A percentile compares a stretch with the other conserved stretches of the same genome.
Conservation (phyloP, 2,888 invertebrate species). For the Drosophila heteroneura region DNA sequence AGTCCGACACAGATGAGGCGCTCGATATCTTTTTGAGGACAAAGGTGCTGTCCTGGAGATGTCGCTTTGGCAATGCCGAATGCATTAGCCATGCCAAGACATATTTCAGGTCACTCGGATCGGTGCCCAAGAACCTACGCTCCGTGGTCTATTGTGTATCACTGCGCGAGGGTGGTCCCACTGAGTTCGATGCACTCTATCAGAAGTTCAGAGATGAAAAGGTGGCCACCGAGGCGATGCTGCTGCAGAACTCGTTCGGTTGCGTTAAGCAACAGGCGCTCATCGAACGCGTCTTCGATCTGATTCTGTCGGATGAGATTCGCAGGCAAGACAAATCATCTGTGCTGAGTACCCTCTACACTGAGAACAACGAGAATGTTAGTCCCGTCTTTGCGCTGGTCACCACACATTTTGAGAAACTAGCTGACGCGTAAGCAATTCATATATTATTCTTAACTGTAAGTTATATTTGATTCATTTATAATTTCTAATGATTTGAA, state of each 20-base stretch:
- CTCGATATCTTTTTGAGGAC: slow-evolving; percentile 88
- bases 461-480: not conserved
- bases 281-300: slow-evolving; percentile 86
- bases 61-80: slow-evolving; percentile 87
- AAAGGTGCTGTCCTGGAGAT: slow-evolving; percentile 88
- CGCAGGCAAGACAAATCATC: slow-evolving; percentile 83
- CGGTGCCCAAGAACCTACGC: slow-evolving; percentile 88
- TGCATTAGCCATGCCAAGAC: slow-evolving; percentile 86
- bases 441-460: not conserved
- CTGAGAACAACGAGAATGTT: slow-evolving; percentile 87
- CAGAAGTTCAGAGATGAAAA: slow-evolving; percentile 87
- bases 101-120: slow-evolving; percentile 81
- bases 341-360: slow-evolving; percentile 85
- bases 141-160: slow-evolving; percentile 91
- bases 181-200: slow-evolving; percentile 89
- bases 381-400: slow-evolving; percentile 87
- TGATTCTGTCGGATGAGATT: slow-evolving; percentile 85
- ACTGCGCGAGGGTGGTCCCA: slow-evolving; percentile 88
- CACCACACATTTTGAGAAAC: slow-evolving; percentile 56
- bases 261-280: slow-evolving; percentile 88
- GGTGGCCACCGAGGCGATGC: slow-evolving; percentile 89
- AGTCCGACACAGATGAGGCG: slow-evolving; percentile 85
- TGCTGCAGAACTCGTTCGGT: slow-evolving; percentile 89
- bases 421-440: slow-evolving; percentile 79
- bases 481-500: not conserved